Conservation (phyloP, 2,797 vertebrate genomes). For the Periparus ater region DNA sequence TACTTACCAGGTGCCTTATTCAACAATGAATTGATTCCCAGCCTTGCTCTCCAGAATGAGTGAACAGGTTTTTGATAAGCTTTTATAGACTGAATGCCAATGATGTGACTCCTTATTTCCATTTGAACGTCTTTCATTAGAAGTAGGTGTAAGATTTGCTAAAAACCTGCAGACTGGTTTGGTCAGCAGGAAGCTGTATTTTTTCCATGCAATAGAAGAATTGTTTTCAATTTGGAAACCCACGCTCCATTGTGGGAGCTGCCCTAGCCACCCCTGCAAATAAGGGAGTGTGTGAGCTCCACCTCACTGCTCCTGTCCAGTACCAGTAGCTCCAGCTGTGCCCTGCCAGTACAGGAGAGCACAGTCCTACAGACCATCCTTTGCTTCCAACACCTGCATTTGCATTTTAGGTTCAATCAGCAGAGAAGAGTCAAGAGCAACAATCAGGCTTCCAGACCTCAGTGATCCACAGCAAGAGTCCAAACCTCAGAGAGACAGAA, state of each 20-base stretch:
- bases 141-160: background rate
- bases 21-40: background rate
- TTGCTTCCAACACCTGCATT: background rate
- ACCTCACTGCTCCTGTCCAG: background rate
- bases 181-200: background rate
- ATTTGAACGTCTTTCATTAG: background rate
- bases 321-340: background rate
- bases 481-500: background rate
- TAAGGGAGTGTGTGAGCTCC: fast-evolving
- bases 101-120: background rate
- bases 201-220: background rate
- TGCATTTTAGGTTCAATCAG: background rate
- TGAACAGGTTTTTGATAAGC: background rate
- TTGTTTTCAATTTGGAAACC: background rate
- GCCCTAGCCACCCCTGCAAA: background rate
- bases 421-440: background rate
- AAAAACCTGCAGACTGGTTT: background rate
- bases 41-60: background rate
- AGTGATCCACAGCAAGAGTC: background rate
- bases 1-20: background rate
- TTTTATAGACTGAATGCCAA: background rate
- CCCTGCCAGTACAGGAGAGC: background rate
- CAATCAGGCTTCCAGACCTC: background rate
- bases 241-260: background rate
- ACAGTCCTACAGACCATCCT: background rate